A percentile compares a stretch with the other conserved stretches of the same genome.
These are phyloP conservation scores for Siniperca chuatsi DNA, from an alignment of 2,113 vertebrate genomes.

Conservation along the genomic window DNA sequence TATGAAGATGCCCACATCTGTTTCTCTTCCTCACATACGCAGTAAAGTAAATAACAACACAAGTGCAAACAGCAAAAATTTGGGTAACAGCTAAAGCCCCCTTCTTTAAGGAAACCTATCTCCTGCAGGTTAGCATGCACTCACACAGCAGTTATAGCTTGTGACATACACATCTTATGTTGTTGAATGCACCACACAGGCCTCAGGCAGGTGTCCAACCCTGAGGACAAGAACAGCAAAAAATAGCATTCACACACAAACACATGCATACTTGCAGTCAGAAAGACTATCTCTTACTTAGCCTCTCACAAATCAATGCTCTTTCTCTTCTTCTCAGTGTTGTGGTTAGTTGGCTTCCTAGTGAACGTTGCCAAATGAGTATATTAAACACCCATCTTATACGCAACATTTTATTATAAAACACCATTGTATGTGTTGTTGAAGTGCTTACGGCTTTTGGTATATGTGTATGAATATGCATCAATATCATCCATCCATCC, in stretches of 20 bases:
- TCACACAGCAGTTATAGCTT: conserved; percentile 25
- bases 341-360: background rate
- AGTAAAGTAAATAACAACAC: conserved; percentile 50
- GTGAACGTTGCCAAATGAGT: background rate
- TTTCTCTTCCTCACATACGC: conserved; percentile 27
- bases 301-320: conserved; percentile 18
- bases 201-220: conserved; percentile 52
- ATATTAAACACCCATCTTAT: background rate
- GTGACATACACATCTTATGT: conserved; percentile 37
- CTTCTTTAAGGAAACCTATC: background rate
- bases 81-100: background rate
- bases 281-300: background rate
- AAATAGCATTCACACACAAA: conserved; percentile 52
- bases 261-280: conserved; percentile 37
- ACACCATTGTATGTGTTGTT: background rate
- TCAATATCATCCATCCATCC: too few species aligned
- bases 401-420: background rate
- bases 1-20: conserved; percentile 58
- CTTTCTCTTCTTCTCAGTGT: background rate
- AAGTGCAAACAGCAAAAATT: background rate
- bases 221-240: conserved; percentile 48
- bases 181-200: conserved; percentile 32
- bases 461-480: background rate
- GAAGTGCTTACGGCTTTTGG: background rate
- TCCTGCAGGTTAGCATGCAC: conserved; percentile 13